Evolutionary conservation across 1,140 invertebrate species (phyloP).

Genomic region (Cephus cinctus): DNA sequence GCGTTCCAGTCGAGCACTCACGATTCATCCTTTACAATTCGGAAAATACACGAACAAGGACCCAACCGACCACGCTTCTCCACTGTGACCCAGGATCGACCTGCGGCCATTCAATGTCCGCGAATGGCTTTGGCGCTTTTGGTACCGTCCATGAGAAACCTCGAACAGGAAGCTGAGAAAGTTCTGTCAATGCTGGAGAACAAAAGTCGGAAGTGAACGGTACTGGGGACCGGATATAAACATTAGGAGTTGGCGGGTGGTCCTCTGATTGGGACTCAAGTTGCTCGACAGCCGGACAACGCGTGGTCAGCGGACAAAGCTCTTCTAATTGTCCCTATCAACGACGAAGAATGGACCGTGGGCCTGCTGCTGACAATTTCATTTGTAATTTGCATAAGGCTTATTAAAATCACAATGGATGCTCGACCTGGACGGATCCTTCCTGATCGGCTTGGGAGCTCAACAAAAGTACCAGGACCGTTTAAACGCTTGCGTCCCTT

Average conservation of each 20-base stretch:
- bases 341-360: constrained; percentile 37
- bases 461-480: too few relatives aligned
- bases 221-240: constrained; percentile 41
- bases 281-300: constrained; percentile 36
- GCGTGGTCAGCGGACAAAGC: constrained; percentile 38
- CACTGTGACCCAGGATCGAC: background rate
- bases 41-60: background rate
- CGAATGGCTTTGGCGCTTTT: background rate
- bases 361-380: constrained; percentile 44
- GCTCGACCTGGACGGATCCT: background rate
- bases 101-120: background rate
- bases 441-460: too few relatives aligned
- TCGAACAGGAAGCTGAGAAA: background rate
- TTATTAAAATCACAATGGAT: constrained; percentile 40
- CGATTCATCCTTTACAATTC: background rate
- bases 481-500: too few relatives aligned
- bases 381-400: constrained; percentile 46
- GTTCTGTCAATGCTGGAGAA: constrained; percentile 9
- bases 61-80: too few relatives aligned
- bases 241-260: constrained; percentile 45
- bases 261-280: constrained; percentile 36
- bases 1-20: too few relatives aligned
- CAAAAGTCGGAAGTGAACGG: constrained; percentile 28
- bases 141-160: background rate
- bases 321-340: constrained; percentile 47